These are phyloP conservation scores for Aegithalos caudatus DNA, from an alignment of 2,113 vertebrate genomes.

Conservation along the genomic window DNA sequence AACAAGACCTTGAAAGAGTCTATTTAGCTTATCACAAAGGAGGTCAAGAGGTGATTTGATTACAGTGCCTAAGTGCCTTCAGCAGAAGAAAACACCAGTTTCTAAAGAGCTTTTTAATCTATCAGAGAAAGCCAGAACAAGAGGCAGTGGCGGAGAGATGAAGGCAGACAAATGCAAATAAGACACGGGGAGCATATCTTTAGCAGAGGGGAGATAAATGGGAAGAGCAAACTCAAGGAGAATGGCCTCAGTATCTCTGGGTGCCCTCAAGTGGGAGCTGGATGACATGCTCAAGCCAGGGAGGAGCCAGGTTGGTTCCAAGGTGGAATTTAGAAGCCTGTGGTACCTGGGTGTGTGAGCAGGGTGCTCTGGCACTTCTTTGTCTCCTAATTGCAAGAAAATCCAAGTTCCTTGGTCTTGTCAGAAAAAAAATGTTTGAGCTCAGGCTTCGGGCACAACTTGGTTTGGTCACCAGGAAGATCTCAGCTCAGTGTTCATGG, in stretches of 20 bases:
- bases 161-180: constrained; percentile 58
- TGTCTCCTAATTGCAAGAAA: neutral
- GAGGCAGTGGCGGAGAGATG: constrained; percentile 14
- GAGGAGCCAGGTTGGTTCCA: neutral
- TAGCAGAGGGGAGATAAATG: neutral
- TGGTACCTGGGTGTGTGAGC: neutral
- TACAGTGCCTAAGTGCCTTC: constrained; percentile 37
- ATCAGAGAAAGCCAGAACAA: neutral
- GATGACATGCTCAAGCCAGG: neutral
- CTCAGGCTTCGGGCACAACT: neutral
- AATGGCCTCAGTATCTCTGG: neutral
- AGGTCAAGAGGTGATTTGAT: constrained; percentile 65
- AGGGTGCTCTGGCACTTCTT: neutral
- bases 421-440: neutral
- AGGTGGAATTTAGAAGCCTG: neutral
- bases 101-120: constrained; percentile 61
- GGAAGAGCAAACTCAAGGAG: constrained; percentile 54
- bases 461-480: neutral
- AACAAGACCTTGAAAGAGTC: constrained; percentile 27
- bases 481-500: neutral
- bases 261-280: neutral
- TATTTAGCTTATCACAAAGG: constrained; percentile 57
- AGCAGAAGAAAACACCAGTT: constrained; percentile 39
- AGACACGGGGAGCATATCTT: constrained; percentile 5
- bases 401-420: neutral